Evolutionary conservation across 2,888 invertebrate species (phyloP), one percentile per base, ranked within the genome.

Genomic region (Camponotus fellah): DNA sequence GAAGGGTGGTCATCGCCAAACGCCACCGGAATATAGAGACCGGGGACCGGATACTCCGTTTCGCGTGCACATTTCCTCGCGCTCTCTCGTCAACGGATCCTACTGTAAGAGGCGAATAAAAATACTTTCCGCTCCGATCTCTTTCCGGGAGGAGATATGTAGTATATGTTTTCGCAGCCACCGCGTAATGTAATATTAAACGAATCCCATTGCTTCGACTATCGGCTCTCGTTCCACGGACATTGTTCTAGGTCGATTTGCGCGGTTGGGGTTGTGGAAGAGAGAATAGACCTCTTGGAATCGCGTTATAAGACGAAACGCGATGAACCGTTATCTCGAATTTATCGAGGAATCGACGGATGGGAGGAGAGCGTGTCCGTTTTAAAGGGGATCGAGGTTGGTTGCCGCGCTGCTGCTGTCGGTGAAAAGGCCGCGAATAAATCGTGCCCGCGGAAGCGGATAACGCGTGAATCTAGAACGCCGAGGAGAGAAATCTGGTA

Each of bases 1-100:
- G 64, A 74, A 84, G 86, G 71, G 69, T 82, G 85, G 88, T 84
- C 87, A 88, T 86, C 87, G 83, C 62, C 66, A 83, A 76, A 87
- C 84, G 86, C 71, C 77, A 72, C 72, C 82, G 81, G 90, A 90
- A 89, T 90, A 88, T 80, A 82, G 83, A 87, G 68, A 46, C 82
- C 68, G 68, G 21, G 56, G 37, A 82, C 43, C 75, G 60, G 83
- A 74, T 56, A 58, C 68, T 84, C 66, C 74, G 75, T 82, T 68
- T 82, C 76, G 37, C 46, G 65, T 56, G 17, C 26, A 34, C 72
- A 71, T 79, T 71, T 79, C 72, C 72, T 65, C 68, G 71, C 62
- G 58, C 34, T 21, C 53, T 46, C n/a, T 46, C 79, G 64, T 79
- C 83, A 76, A 83, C 69, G 64, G 12, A 64, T 40, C 32, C 72